Evolutionary conservation across 30 jellyfish, hydroid and myxozoan species (phyloP).

Genomic region (Catostylus mosaicus): DNA sequence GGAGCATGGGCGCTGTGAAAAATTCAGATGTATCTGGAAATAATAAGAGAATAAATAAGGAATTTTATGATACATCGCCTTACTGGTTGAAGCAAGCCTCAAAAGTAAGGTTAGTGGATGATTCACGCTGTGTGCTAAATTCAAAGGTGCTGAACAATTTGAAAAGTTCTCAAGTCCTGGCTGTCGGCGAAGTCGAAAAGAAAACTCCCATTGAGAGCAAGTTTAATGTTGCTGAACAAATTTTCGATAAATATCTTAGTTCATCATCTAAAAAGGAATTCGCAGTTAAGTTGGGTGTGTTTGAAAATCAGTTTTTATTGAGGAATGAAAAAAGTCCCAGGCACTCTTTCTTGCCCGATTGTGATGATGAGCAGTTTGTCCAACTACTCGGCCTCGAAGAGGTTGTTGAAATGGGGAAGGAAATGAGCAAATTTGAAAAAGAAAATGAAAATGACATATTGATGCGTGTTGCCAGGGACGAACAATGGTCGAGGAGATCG

Average conservation of each 20-base stretch:
- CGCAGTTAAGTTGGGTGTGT: constrained; percentile 25
- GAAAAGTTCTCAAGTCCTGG: no score
- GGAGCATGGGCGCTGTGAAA: no score
- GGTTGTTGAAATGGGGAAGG: neutral
- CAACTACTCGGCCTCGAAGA: constrained; percentile 40
- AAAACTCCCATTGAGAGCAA: neutral
- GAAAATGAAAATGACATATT: neutral
- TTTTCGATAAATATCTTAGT: neutral
- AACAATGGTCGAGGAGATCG: neutral
- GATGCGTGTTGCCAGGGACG: neutral
- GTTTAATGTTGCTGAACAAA: neutral
- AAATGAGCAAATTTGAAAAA: neutral
- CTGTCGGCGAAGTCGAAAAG: no score
- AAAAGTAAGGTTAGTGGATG: constrained; percentile 7
- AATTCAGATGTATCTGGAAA: no score
- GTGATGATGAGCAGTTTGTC: constrained; percentile 20
- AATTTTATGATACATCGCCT: constrained; percentile 42
- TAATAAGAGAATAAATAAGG: no score
- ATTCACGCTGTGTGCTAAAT: neutral
- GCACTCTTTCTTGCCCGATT: constrained; percentile 31
- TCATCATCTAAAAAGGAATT: neutral
- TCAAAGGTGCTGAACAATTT: neutral
- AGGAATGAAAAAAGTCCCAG: neutral
- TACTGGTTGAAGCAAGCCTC: constrained; percentile 45
- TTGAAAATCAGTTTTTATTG: constrained; percentile 40